A percentile compares a stretch with the other conserved stretches of the same genome.
Conservation (phyloP, 2,888 invertebrate species). For the Aspidiotus rigidus region DNA sequence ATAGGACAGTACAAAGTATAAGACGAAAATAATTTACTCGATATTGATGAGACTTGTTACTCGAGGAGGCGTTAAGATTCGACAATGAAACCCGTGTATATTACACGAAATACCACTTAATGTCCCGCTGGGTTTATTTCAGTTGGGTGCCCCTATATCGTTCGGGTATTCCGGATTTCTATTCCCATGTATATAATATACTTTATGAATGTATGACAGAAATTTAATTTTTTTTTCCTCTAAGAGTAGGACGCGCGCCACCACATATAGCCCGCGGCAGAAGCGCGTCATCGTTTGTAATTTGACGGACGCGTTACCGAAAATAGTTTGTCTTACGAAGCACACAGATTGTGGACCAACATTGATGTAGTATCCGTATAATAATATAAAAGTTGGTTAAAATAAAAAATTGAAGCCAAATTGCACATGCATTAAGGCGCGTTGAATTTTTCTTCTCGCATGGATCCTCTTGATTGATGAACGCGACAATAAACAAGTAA, state of each 20-base stretch:
- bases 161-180: constrained; percentile 4
- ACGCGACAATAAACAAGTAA: not conserved
- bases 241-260: not conserved
- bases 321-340: no score
- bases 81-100: constrained; percentile 25
- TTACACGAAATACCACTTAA: constrained; percentile 29
- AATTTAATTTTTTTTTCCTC: constrained; percentile 16
- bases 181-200: not conserved
- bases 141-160: constrained; percentile 21
- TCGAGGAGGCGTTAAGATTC: constrained; percentile 24
- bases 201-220: constrained; percentile 8
- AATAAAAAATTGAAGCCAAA: not conserved
- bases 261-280: not conserved
- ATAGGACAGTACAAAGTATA: no score
- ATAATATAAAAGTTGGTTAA: not conserved
- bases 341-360: no score
- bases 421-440: no score
- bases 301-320: not conserved
- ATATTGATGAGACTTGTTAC: constrained; percentile 25
- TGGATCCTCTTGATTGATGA: not conserved
- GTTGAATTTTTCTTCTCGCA: not conserved
- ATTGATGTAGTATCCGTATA: not conserved
- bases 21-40: constrained; percentile 21
- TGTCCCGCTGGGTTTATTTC: constrained; percentile 27
- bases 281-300: not conserved